Conservation (phyloP, 2,888 invertebrate species). For the Zelleria hepariella region DNA sequence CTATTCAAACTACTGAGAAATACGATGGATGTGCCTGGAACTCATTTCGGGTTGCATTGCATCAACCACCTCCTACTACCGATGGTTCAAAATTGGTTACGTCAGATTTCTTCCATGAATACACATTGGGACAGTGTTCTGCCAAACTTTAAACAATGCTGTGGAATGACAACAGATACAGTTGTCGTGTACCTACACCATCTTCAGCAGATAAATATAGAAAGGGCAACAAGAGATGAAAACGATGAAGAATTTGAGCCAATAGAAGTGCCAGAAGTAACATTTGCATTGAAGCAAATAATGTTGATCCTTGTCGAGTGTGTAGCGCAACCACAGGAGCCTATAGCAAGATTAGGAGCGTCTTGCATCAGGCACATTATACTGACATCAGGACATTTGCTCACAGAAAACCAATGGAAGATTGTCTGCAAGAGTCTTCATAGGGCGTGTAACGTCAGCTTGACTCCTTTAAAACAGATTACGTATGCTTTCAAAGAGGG, state of each 20-base stretch:
- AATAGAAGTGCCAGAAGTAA: slow-evolving; percentile 70
- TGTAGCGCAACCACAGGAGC: slow-evolving; percentile 90
- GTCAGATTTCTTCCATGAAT: slow-evolving; percentile 80
- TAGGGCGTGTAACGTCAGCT: slow-evolving; percentile 87
- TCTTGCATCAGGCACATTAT: slow-evolving; percentile 91
- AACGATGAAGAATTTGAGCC: slow-evolving; percentile 63
- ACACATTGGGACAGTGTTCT: slow-evolving; percentile 83
- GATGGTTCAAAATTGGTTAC: slow-evolving; percentile 93
- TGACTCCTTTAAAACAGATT: slow-evolving; percentile 88
- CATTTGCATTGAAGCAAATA: slow-evolving; percentile 88
- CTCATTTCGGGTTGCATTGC: slow-evolving; percentile 91
- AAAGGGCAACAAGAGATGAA: slow-evolving; percentile 47
- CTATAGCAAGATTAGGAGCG: slow-evolving; percentile 91
- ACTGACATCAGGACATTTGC: slow-evolving; percentile 84
- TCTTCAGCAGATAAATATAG: slow-evolving; percentile 74
- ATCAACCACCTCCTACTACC: slow-evolving; percentile 93
- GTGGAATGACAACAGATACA: slow-evolving; percentile 92
- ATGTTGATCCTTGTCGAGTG: slow-evolving; percentile 91
- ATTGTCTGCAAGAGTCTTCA: slow-evolving; percentile 86
- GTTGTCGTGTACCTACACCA: slow-evolving; percentile 88
- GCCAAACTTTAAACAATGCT: slow-evolving; percentile 95
- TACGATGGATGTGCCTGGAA: slow-evolving; percentile 84
- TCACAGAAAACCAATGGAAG: slow-evolving; percentile 89
- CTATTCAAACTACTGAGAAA: slow-evolving; percentile 87
- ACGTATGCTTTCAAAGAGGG: slow-evolving; percentile 92